These are phyloP conservation scores for Palythoa grandiflora DNA, from an alignment of 92 coral and sea anemone genomes.

Conservation along the genomic window DNA sequence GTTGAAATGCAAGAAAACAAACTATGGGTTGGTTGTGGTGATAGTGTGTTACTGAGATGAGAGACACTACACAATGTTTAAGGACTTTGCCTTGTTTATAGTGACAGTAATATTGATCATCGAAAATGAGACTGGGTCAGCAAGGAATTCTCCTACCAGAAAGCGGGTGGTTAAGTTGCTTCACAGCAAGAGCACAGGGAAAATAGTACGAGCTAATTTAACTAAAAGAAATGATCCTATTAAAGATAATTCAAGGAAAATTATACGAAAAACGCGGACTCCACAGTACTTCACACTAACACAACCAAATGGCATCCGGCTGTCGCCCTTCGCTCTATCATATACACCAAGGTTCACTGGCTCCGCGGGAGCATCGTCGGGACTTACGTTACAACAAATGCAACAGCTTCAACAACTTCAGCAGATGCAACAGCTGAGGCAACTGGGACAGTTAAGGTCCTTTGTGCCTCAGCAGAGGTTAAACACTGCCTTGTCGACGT, in stretches of 20 bases:
- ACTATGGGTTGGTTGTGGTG: conserved; percentile 26
- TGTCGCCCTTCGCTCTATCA: conserved; percentile 67
- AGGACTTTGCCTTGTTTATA: conserved; percentile 57
- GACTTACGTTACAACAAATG: conserved; percentile 31
- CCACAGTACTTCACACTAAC: conserved; percentile 65
- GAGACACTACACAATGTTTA: conserved; percentile 52
- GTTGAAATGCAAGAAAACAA: conserved; percentile 31
- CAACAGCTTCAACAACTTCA: conserved; percentile 41
- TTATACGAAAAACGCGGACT: conserved; percentile 67
- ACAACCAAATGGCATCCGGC: conserved; percentile 64
- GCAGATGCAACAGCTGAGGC: conserved; percentile 53
- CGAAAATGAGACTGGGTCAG: conserved; percentile 12
- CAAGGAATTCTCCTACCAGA: background rate
- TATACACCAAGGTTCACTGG: conserved; percentile 73
- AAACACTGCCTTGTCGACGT: conserved; percentile 56
- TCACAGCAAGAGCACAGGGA: conserved; percentile 15
- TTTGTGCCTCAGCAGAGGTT: conserved; percentile 50
- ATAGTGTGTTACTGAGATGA: conserved; percentile 28
- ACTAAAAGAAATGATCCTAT: conserved; percentile 18
- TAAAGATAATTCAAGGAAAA: background rate
- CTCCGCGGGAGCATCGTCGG: conserved; percentile 65
- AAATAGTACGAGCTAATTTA: background rate
- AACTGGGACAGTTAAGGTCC: conserved; percentile 72
- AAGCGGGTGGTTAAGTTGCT: conserved; percentile 16
- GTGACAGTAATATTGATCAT: conserved; percentile 60